Conservation (phyloP, 2,113 vertebrate genomes). For the Muntiacus reevesi region DNA sequence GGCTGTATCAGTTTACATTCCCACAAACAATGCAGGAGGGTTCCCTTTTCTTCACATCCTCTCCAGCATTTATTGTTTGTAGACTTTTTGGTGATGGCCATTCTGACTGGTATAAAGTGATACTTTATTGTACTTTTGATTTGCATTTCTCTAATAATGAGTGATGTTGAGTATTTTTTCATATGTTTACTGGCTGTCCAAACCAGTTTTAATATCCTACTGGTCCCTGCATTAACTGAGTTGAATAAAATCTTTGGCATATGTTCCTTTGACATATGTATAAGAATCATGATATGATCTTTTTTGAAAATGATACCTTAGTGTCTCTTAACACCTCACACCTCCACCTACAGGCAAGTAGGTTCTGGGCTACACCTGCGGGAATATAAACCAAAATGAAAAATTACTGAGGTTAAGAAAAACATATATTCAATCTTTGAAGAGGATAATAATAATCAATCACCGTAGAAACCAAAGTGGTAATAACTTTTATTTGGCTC, state of each 20-base stretch:
- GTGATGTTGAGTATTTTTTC: neutral
- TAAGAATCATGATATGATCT: neutral
- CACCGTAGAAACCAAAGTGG: slow-evolving; percentile 46
- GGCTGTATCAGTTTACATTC: neutral
- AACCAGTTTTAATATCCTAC: neutral
- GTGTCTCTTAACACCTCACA: neutral
- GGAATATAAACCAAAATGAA: slow-evolving; percentile 44
- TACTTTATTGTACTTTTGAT: neutral
- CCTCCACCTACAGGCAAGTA: neutral
- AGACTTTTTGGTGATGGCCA: neutral
- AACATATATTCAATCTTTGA: slow-evolving; percentile 1
- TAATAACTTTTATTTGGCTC: neutral
- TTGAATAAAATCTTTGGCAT: slow-evolving; percentile 13
- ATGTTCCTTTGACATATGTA: neutral
- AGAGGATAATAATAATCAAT: neutral
- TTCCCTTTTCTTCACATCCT: neutral
- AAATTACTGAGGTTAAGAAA: slow-evolving; percentile 35
- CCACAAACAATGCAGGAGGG: neutral
- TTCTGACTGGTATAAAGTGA: neutral
- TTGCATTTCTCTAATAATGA: neutral
- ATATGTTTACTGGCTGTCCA: neutral
- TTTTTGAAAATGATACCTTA: neutral
- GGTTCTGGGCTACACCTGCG: neutral
- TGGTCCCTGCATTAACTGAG: neutral
- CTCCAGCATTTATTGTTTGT: neutral